Conservation (phyloP, 2,113 vertebrate species). For the Mesoclemmys tuberculata region DNA sequence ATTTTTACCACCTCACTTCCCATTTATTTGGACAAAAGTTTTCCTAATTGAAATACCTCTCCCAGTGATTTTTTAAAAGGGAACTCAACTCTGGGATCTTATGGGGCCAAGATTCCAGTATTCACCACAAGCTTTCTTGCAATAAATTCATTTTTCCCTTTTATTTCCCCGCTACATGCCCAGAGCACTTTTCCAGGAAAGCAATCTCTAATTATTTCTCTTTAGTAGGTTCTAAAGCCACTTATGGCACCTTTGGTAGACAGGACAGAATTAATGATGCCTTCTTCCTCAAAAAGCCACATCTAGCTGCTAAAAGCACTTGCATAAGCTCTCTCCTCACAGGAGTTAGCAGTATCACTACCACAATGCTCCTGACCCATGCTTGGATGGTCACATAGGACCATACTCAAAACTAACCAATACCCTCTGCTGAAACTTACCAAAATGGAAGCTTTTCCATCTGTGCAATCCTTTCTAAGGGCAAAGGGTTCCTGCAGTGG, state of each 20-base stretch:
- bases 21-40: not conserved
- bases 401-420: not conserved
- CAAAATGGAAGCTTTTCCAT: not conserved
- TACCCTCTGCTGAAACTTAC: not conserved
- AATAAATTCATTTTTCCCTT: not conserved
- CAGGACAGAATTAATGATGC: not conserved
- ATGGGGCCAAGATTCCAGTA: not conserved
- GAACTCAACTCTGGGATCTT: not conserved
- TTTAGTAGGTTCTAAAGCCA: not conserved
- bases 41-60: not conserved
- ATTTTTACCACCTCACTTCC: not conserved
- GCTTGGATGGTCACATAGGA: rapidly evolving
- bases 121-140: not conserved
- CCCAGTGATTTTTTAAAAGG: not conserved
- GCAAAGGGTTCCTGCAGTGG: not conserved
- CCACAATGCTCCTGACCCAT: not conserved
- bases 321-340: not conserved
- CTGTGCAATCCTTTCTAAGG: not conserved
- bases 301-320: not conserved
- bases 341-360: not conserved
- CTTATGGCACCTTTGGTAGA: not conserved
- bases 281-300: not conserved
- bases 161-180: not conserved
- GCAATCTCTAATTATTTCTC: not conserved
- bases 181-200: not conserved